A percentile compares a stretch with the other conserved stretches of the same genome.
These are phyloP conservation scores for Nothobranchius kuhntae DNA, from an alignment of 2,113 vertebrate genomes.

Conservation along the genomic window DNA sequence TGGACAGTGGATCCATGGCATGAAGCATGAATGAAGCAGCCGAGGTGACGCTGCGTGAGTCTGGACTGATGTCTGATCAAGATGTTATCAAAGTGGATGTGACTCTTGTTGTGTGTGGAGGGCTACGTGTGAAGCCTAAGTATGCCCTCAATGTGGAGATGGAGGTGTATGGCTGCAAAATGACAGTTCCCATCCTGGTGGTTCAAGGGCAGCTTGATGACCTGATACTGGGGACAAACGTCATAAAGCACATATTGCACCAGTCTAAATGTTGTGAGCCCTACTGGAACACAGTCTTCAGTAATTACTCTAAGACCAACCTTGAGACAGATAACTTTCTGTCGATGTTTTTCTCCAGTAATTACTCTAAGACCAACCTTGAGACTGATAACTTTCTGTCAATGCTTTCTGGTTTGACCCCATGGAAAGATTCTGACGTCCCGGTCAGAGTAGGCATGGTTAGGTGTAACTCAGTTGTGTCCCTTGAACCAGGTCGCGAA, in stretches of 20 bases:
- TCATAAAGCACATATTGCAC: constrained; percentile 21
- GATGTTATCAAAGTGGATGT: neutral
- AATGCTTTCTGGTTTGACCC: constrained; percentile 5
- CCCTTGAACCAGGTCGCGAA: constrained; percentile 15
- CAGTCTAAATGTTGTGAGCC: constrained; percentile 24
- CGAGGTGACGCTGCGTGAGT: neutral
- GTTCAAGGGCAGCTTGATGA: constrained; percentile 23
- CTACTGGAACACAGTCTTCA: constrained; percentile 19
- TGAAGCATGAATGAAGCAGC: constrained; percentile 28
- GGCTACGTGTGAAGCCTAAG: constrained; percentile 10
- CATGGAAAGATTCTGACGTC: constrained; percentile 10
- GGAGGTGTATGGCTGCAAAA: constrained; percentile 28
- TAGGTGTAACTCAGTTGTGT: constrained; percentile 14
- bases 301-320: neutral
- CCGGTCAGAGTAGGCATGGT: constrained; percentile 23
- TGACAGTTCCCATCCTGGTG: constrained; percentile 18
- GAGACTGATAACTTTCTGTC: constrained; percentile 14
- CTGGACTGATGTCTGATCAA: neutral
- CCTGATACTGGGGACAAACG: constrained; percentile 26
- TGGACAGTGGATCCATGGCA: constrained; percentile 35
- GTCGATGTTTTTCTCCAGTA: neutral
- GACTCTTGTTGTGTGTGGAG: constrained; percentile 19
- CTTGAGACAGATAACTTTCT: constrained; percentile 13
- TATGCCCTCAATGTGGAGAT: constrained; percentile 20
- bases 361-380: neutral